phyloP scores from a whole-genome alignment of 2,888 invertebrate species.

The Labia minor region DNA sequence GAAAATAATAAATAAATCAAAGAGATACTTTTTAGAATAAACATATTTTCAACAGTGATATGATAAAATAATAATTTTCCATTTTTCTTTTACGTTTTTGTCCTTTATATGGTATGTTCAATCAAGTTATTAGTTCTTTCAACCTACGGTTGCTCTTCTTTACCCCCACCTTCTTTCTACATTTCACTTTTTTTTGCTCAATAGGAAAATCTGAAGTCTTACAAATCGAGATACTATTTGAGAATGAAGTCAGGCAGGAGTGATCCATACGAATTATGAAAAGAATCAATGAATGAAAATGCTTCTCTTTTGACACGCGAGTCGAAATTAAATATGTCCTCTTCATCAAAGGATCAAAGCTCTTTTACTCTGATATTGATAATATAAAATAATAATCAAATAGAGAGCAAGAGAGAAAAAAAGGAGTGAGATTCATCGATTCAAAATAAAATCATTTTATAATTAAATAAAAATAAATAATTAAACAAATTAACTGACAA shows the following conservation, averaged over 20 bases:
- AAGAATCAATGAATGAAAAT: background rate
- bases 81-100: background rate
- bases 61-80: background rate
- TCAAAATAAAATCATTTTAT: no score
- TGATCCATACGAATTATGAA: background rate
- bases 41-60: no score
- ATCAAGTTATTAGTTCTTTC: constrained; percentile 2
- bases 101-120: background rate
- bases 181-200: no score
- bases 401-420: no score
- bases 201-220: background rate
- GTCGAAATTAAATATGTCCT: background rate
- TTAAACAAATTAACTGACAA: no score
- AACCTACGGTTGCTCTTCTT: background rate
- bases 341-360: background rate
- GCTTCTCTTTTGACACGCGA: background rate
- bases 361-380: no score
- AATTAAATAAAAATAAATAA: no score
- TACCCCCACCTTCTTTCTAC: no score
- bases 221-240: background rate
- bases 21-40: no score
- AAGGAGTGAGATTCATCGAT: no score
- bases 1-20: no score
- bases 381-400: no score
- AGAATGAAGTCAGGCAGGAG: background rate